These are phyloP conservation scores for Uria lomvia DNA, from an alignment of 2,113 vertebrate genomes.

Conservation along the genomic window DNA sequence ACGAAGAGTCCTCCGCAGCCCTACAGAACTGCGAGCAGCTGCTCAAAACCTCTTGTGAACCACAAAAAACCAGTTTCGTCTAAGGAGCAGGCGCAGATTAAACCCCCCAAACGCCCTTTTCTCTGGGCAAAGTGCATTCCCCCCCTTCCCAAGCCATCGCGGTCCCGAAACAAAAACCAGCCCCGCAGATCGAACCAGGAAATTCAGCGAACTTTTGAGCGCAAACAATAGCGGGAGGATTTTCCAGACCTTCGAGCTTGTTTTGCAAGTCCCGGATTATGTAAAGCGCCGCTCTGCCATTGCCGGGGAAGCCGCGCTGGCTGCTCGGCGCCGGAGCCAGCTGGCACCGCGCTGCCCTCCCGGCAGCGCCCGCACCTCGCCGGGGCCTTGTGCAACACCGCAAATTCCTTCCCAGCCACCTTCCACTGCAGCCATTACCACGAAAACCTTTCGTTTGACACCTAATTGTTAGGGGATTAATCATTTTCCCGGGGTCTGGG, in stretches of 20 bases:
- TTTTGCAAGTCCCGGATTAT: constrained; percentile 42
- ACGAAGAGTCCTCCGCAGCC: neutral
- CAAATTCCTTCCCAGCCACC: neutral
- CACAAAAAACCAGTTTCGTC: neutral
- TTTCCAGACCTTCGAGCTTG: constrained; percentile 40
- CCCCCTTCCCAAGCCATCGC: too few relatives aligned
- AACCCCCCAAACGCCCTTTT: neutral
- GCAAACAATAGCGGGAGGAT: constrained; percentile 32
- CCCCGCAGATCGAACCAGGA: neutral
- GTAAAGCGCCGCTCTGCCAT: neutral
- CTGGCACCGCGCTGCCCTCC: constrained; percentile 14
- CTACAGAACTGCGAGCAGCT: neutral
- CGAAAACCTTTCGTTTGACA: neutral
- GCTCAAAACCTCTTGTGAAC: neutral
- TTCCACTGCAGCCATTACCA: neutral
- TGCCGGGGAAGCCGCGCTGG: neutral
- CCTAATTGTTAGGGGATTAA: neutral
- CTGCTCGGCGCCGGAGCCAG: neutral
- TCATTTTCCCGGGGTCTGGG: neutral
- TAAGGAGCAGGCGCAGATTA: neutral
- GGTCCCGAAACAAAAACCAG: neutral
- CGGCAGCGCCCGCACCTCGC: neutral
- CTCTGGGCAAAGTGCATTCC: neutral
- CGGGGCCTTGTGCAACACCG: neutral
- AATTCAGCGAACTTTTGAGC: constrained; percentile 23